Evolutionary conservation across 2,797 vertebrate species (phyloP).

Genomic region (Paedocypris micromegethes): DNA sequence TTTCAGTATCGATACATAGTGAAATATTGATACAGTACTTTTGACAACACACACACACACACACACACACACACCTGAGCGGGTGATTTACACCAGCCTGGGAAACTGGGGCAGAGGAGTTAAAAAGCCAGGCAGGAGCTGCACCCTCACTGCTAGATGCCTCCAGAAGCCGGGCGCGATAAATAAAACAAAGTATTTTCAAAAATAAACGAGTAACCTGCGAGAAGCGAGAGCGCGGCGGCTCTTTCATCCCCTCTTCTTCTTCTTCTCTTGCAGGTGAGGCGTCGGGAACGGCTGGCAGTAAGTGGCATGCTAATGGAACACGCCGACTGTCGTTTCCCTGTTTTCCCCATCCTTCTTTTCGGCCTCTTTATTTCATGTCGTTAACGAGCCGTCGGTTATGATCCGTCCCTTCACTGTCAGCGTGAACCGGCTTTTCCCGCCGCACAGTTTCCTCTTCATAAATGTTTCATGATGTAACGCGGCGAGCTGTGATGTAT

Average conservation of each 20-base stretch:
- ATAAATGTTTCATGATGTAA: constrained; percentile 24
- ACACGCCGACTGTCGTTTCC: constrained; percentile 19
- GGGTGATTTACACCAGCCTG: constrained; percentile 19
- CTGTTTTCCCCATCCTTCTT: constrained; percentile 33
- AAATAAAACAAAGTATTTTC: constrained; percentile 39
- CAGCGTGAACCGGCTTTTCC: constrained; percentile 34
- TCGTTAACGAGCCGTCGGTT: constrained; percentile 31
- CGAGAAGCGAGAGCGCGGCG: too few relatives aligned
- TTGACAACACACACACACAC: not conserved
- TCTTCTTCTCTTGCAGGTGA: constrained; percentile 70
- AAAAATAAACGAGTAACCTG: constrained; percentile 33
- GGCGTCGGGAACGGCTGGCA: constrained; percentile 71
- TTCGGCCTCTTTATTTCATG: constrained; percentile 32
- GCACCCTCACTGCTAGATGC: constrained; percentile 1
- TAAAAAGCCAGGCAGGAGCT: constrained; percentile 5
- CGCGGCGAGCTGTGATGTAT: constrained; percentile 15
- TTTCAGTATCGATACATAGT: too few relatives aligned
- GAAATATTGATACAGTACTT: too few relatives aligned
- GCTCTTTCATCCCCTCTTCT: constrained; percentile 14
- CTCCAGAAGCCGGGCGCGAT: constrained; percentile 20
- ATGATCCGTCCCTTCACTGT: constrained; percentile 27
- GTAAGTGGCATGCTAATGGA: constrained; percentile 74
- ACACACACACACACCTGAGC: constrained; percentile 17
- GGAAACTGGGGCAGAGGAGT: constrained; percentile 13
- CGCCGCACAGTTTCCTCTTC: constrained; percentile 39